Conservation (phyloP, 2,888 invertebrate species). For the Parthenolecanium corni region DNA sequence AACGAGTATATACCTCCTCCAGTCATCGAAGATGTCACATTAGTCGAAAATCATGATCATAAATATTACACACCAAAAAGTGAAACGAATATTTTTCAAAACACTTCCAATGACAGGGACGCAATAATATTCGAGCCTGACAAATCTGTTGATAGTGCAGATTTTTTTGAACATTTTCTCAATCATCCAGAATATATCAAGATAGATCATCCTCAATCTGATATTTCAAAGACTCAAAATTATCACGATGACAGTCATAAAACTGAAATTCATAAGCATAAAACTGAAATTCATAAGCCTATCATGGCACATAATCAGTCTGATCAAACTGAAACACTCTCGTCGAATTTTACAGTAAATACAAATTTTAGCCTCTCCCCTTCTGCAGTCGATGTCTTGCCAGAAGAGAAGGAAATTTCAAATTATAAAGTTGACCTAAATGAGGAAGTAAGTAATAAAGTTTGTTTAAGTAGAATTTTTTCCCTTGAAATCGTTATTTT, state of each 20-base stretch:
- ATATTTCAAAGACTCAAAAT: background rate
- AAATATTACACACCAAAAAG: too few relatives aligned
- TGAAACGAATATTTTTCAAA: too few relatives aligned
- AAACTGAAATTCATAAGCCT: background rate
- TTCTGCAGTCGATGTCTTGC: conserved; percentile 13
- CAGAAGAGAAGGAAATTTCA: background rate
- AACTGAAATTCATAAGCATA: background rate
- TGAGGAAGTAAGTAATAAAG: conserved; percentile 6
- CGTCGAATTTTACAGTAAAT: conserved; percentile 5
- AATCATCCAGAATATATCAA: background rate
- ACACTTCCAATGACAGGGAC: too few relatives aligned
- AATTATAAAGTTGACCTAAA: conserved; percentile 1
- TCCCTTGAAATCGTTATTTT: background rate
- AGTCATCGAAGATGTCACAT: too few relatives aligned
- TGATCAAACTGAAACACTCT: too few relatives aligned
- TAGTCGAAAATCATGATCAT: too few relatives aligned
- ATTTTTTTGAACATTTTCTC: too few relatives aligned
- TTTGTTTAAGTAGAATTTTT: too few relatives aligned
- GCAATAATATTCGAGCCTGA: too few relatives aligned
- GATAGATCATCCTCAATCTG: background rate
- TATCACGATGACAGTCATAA: background rate
- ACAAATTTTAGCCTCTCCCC: background rate
- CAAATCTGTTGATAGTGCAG: too few relatives aligned
- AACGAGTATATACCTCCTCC: background rate
- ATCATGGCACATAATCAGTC: too few relatives aligned